Base-by-base conservation (phyloP, 1,140 invertebrate genomes). In the Hylaeus volcanicus region DNA sequence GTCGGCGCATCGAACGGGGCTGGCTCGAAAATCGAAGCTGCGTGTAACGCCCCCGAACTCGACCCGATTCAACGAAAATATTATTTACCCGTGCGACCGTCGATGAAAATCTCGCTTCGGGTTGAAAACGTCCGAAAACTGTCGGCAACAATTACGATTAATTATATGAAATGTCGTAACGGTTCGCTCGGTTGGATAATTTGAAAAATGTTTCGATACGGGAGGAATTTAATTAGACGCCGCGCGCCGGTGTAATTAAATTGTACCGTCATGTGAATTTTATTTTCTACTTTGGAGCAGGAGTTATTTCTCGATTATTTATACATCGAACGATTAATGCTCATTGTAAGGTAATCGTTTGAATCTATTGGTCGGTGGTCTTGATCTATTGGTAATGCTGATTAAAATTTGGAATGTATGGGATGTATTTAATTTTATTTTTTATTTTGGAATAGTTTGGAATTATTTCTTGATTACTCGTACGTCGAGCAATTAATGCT, bases 81-180 rank as follows among this genome's bases (percentile, higher is more conserved):
- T 63, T 60, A 70, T 70, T 56, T 56, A 56, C 68, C 26, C 51
- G 26, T 12, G 8, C 39, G 11, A 48, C 37, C n/a, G 45, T 5
- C 26, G 41, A 15, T 48, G 66, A 39, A 77, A 66, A 66, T 70
- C 39, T 11, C 51, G 6, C 65, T 12, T 9, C 14, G 51, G n/a
- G 39, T 48, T n/a, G 15, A 26, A 1, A 48, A 15, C 53, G 56
- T 60, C 9, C 45, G 8, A 12, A 61, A 65, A 74, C 48, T 48
- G 5, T n/a, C n/a, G 12, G 3, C 51, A 9, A 1, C 15, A n/a
- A 26, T 68, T 45, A 61, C 43, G 43, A 8, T 51, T 48, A 70
- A 76, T 56, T 58, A 26, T 41, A 41, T 11, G 14, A 71, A 72
- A 71, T 78, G 63, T 72, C 4, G 26, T n/a, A 48, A 58, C 51